Conservation (phyloP, 2,888 invertebrate species). For the Leptopilina drosophilae region DNA sequence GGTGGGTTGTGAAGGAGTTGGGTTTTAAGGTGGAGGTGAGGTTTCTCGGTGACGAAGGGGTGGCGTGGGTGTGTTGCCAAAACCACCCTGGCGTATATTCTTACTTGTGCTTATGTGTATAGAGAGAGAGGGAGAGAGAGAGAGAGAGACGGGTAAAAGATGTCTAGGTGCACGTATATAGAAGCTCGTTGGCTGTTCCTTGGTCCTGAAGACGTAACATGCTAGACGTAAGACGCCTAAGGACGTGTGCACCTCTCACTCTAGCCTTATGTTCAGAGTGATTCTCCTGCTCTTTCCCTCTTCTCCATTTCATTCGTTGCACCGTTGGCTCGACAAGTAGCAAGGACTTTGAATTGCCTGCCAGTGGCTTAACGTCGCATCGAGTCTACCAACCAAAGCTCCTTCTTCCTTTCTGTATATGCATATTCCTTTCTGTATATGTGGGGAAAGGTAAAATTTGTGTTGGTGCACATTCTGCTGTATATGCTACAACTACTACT, state of each 20-base stretch:
- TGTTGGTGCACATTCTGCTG: too few species aligned
- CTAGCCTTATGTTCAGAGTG: background rate
- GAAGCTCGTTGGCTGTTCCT: slow-evolving; percentile 70
- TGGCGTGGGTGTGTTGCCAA: slow-evolving; percentile 72
- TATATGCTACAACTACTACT: too few species aligned
- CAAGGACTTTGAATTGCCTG: slow-evolving; percentile 75
- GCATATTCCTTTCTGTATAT: too few species aligned
- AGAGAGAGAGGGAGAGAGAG: slow-evolving; percentile 63
- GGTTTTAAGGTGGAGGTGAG: slow-evolving; percentile 58
- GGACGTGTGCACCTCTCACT: slow-evolving; percentile 42
- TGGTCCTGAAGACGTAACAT: slow-evolving; percentile 69
- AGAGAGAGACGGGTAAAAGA: slow-evolving; percentile 65
- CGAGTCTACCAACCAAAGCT: slow-evolving; percentile 51
- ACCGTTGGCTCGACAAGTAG: slow-evolving; percentile 65
- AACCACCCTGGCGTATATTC: slow-evolving; percentile 73
- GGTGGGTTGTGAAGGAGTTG: background rate
- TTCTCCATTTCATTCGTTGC: slow-evolving; percentile 39
- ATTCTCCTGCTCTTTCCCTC: slow-evolving; percentile 25
- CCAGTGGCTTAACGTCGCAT: slow-evolving; percentile 75
- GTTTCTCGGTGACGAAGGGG: slow-evolving; percentile 57
- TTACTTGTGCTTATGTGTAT: slow-evolving; percentile 43
- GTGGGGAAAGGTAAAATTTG: too few species aligned
- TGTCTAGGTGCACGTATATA: slow-evolving; percentile 66
- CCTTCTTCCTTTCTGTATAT: background rate
- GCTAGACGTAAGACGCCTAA: slow-evolving; percentile 73